Evolutionary conservation across 2,113 vertebrate species (phyloP), one percentile per base, ranked within the genome.

Genomic region (Phycodurus eques): DNA sequence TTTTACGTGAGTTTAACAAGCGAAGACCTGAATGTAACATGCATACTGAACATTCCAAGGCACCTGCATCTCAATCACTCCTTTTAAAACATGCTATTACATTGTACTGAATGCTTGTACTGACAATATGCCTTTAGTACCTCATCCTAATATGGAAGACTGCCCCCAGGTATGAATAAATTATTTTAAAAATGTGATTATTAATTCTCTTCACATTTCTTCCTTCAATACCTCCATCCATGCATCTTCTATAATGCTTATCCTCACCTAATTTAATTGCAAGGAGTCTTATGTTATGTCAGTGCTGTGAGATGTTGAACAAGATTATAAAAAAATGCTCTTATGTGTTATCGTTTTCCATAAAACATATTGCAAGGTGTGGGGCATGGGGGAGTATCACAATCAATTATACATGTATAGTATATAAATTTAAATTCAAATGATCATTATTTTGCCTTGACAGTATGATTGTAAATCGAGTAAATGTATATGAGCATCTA

Each of bases 61-160:
- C 72, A 80, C 35, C 22, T 57, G 62, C 22, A 53, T 22, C 51
- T 75, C 65, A 85, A 83, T 74, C 71, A 69, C 8, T 46, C 12
- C 13, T 44, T 14, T 33, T 77, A 71, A 72, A 81, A 60, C 14
- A 19, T n/a, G 57, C 0, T 8, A 5, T 8, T 19, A 12, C 60
- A 39, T 13, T 69, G 59, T 67, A 67, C 63, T 68, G 39, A 33
- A 65, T 54, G 8, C 5, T 17, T 44, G 5, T 33, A 70, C 60
- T 78, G 35, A 73, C 42, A 60, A 35, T 60, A 64, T 42, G 4
- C 61, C 35, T 10, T 17, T 17, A 39, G 14, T 20, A n/a, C 35
- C 39, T n/a, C 17, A 42, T 0, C 12, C 31, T 31, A 59, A 2
- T 33, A 27, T 35, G 31, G 59, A 35, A 60, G 14, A 17, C 13